Conservation (phyloP, 2,888 invertebrate genomes). For the Ornithoptera priamus region DNA sequence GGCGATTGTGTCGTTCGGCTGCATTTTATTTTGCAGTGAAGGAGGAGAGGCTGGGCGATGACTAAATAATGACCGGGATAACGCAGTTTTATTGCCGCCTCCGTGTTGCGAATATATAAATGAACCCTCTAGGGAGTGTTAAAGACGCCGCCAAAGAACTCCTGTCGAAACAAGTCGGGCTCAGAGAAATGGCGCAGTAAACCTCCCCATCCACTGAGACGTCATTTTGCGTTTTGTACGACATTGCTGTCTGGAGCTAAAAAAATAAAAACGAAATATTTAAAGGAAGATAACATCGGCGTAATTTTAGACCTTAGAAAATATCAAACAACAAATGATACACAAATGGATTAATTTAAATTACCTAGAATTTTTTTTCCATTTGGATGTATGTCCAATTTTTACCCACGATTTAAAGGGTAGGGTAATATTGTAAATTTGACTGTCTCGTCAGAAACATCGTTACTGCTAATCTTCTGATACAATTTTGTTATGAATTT, state of each 20-base stretch:
- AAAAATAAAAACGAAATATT: constrained; percentile 48
- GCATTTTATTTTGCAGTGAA: constrained; percentile 68
- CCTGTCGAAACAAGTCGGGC: constrained; percentile 74
- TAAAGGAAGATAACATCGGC: constrained; percentile 10
- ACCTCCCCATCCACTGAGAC: constrained; percentile 71
- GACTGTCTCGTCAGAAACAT: neutral
- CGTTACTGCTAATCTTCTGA: neutral
- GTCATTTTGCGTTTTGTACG: constrained; percentile 65
- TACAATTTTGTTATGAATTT: no score
- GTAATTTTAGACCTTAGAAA: constrained; percentile 6
- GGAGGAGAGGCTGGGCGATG: constrained; percentile 67
- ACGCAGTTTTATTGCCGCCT: constrained; percentile 78
- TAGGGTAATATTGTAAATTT: neutral
- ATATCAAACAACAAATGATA: constrained; percentile 4
- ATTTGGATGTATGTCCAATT: neutral
- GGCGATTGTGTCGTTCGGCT: constrained; percentile 55
- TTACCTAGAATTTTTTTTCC: neutral
- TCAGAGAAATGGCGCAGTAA: constrained; percentile 74
- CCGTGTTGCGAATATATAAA: constrained; percentile 79
- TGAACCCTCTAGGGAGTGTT: constrained; percentile 77
- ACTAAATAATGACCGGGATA: constrained; percentile 80
- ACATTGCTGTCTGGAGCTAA: constrained; percentile 57
- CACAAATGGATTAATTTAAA: neutral
- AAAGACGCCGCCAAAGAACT: constrained; percentile 77
- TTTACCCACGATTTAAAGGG: neutral